phyloP scores from a whole-genome alignment of 2,888 invertebrate species.

The Julus scandinavius region DNA sequence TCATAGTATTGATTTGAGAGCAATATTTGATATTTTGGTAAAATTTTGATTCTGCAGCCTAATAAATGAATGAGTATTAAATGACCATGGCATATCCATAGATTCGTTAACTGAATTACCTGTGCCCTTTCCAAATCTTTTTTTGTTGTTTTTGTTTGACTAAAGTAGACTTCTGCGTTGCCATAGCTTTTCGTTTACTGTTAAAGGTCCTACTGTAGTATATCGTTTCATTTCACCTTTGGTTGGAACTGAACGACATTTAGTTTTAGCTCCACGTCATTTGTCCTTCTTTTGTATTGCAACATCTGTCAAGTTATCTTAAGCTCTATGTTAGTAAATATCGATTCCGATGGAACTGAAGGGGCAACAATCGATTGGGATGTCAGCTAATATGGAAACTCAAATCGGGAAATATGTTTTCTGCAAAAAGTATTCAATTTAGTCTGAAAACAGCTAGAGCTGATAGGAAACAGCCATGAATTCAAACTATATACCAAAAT shows the following conservation, averaged over 20 bases:
- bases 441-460: neutral
- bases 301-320: conserved; percentile 18
- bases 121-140: conserved; percentile 1
- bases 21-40: too few species aligned
- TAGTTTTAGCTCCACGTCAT: conserved; percentile 14
- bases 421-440: neutral
- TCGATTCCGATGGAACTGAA: conserved; percentile 1
- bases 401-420: conserved; percentile 9
- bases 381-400: conserved; percentile 11
- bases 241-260: conserved; percentile 3
- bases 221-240: neutral
- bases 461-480: neutral
- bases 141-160: neutral
- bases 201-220: neutral
- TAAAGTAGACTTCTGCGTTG: neutral
- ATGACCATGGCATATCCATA: neutral
- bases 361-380: neutral
- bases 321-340: conserved; percentile 1
- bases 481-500: neutral
- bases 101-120: neutral
- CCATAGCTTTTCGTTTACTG: neutral
- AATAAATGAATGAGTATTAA: too few species aligned
- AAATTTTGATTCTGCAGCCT: too few species aligned
- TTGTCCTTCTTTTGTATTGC: conserved; percentile 18
- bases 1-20: too few species aligned